Evolutionary conservation across 2,797 vertebrate genomes (phyloP), one percentile per base, ranked within the genome.

Genomic region (Tapirus indicus): DNA sequence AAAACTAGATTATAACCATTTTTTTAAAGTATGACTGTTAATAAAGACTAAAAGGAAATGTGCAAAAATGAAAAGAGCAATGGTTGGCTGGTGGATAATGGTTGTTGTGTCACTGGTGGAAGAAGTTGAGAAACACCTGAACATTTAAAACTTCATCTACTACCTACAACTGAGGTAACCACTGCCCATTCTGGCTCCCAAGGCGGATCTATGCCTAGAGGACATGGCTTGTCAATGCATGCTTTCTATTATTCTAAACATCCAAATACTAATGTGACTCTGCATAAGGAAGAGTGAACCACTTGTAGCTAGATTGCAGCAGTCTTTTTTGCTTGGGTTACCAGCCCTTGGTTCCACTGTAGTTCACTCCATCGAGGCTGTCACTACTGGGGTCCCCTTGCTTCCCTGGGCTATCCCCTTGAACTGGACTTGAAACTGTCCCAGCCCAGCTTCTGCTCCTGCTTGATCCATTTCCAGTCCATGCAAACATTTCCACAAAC

Each of bases 1-100:
- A 94, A 91, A 83, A 69, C 14, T 85, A 74, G 69, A 94, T 18
- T 38, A 32, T n/a, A 94, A 68, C 6, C 47, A 38, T 27, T 74
- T 91, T 54, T 35, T 2, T 16, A 38, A 93, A 91, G 49, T 29
- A 62, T 77, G 41, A 21, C 41, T 71, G 23, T 80, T 83, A 75
- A 68, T 52, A 80, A 93, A 94, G 79, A 74, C 54, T 69, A 58
- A 71, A 87, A 86, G 41, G 62, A 94, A 96, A 83, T 35, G 10
- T 27, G 6, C 44, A 91, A 90, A 96, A 80, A 60, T 66, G 12
- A 77, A 82, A 69, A 38, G 27, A 82, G 10, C 80, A 64, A 11
- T 49, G 21, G 44, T 38, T 80, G 74, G 35, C 66, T 47, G 60
- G 75, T 20, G 5, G 49, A 35, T 74, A 47, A 64, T 9, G 44